These are phyloP conservation scores for Crioceris asparagi DNA, from an alignment of 2,888 invertebrate genomes.

Conservation along the genomic window DNA sequence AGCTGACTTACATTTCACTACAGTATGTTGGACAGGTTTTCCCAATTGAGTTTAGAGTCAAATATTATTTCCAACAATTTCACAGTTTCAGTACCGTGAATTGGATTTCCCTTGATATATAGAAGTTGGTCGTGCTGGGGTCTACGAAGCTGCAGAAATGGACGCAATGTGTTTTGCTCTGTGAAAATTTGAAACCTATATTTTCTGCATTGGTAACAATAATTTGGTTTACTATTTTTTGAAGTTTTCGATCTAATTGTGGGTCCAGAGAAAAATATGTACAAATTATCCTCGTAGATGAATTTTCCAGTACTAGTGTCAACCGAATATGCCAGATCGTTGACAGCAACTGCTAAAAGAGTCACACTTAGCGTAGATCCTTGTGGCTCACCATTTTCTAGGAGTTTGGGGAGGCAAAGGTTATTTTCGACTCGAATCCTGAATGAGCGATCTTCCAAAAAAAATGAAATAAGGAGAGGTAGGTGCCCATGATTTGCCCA, in stretches of 20 bases:
- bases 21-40: not conserved
- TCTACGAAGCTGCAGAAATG: slow-evolving; percentile 2
- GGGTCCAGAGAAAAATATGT: not conserved
- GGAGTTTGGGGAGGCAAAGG: not conserved
- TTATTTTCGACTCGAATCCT: not conserved
- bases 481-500: not conserved
- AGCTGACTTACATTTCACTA: not conserved
- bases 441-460: not conserved
- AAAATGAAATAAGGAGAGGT: not conserved
- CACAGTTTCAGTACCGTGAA: not conserved
- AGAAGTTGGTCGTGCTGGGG: not conserved
- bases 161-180: not conserved
- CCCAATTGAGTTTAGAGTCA: not conserved
- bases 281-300: slow-evolving; percentile 1
- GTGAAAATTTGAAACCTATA: not conserved
- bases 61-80: not conserved
- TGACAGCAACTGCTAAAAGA: not conserved
- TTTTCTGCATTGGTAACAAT: not conserved
- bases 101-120: not conserved
- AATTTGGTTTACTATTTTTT: not conserved
- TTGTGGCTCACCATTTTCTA: not conserved
- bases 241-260: not conserved
- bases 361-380: not conserved
- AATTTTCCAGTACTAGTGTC: not conserved
- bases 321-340: not conserved